Evolutionary conservation across 2,113 vertebrate genomes (phyloP).

Genomic region (Crotalus helleri): DNA sequence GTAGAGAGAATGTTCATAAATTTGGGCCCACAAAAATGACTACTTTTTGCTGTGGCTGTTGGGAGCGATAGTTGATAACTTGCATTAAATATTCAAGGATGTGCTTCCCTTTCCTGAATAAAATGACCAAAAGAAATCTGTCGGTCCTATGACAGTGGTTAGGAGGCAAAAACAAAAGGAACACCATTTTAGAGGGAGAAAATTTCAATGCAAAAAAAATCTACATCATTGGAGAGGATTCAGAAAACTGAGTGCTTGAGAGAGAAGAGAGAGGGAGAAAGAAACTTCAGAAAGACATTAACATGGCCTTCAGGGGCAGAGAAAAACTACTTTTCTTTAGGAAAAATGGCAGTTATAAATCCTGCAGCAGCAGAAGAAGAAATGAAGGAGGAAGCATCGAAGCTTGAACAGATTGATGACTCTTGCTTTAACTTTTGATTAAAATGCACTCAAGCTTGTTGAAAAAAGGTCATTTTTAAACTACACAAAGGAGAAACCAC

Average conservation of each 20-base stretch:
- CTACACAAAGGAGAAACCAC: not conserved
- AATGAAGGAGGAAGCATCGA: not conserved
- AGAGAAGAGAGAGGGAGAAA: not conserved
- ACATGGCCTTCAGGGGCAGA: not conserved
- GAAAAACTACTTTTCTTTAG: not conserved
- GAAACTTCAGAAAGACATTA: not conserved
- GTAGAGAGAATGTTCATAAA: not conserved
- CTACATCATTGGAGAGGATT: not conserved
- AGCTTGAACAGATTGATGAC: not conserved
- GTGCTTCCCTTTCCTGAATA: not conserved
- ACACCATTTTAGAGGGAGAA: not conserved
- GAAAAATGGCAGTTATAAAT: not conserved
- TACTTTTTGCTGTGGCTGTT: not conserved
- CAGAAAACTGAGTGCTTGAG: not conserved
- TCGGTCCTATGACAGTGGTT: not conserved
- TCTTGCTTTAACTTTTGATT: not conserved
- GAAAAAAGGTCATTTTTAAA: not conserved
- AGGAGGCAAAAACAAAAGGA: not conserved
- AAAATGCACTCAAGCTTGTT: not conserved
- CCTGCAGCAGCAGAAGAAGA: not conserved
- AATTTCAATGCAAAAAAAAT: not conserved
- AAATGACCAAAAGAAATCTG: not conserved
- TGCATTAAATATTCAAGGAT: not conserved
- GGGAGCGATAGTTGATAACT: not conserved
- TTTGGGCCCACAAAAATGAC: not conserved